A percentile compares a stretch with the other conserved stretches of the same genome.
These are phyloP conservation scores for Petaurus breviceps DNA, from an alignment of 2,113 vertebrate species.

Conservation along the genomic window DNA sequence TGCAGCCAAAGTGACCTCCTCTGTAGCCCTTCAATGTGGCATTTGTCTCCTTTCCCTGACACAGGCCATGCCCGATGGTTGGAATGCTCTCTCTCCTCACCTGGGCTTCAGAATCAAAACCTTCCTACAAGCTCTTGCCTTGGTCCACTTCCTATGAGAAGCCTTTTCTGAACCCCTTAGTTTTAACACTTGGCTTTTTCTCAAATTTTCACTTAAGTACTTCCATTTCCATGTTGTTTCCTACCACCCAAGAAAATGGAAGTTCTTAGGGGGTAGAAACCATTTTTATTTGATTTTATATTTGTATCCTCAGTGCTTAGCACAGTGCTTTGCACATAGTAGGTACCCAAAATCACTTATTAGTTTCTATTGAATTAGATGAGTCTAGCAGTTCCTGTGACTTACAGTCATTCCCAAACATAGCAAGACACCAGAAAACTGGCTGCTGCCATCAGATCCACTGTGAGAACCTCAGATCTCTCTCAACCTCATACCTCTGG, in stretches of 20 bases:
- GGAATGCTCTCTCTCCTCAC: neutral
- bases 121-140: neutral
- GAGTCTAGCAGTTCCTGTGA: neutral
- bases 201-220: neutral
- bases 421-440: conserved; percentile 16
- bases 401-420: neutral
- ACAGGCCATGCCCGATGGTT: neutral
- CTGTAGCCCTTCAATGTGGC: neutral
- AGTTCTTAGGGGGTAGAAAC: neutral
- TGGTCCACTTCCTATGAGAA: neutral
- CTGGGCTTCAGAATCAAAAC: neutral
- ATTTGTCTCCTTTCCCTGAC: neutral
- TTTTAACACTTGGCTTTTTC: neutral
- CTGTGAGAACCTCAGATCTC: neutral
- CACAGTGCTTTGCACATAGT: neutral
- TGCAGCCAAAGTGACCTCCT: neutral
- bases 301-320: neutral
- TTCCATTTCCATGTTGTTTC: neutral
- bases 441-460: neutral
- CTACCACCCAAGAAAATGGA: neutral
- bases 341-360: neutral
- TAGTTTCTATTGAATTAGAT: neutral
- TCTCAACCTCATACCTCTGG: neutral
- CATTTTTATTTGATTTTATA: neutral
- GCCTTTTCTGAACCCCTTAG: neutral